phyloP scores from a whole-genome alignment of 2,113 vertebrate species.

The Hirundichthys speculiger region DNA sequence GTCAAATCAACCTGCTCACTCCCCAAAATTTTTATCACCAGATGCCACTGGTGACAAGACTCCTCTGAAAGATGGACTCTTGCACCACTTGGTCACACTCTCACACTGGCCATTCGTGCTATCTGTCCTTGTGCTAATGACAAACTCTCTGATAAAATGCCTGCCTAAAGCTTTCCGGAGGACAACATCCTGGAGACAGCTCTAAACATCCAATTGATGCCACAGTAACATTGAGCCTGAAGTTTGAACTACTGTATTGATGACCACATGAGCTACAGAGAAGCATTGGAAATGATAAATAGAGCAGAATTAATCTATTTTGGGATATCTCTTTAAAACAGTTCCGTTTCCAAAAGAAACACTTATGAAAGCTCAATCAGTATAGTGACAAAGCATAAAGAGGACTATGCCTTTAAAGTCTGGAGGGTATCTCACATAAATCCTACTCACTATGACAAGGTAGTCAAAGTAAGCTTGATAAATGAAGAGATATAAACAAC shows the following conservation, averaged over 20 bases:
- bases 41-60: too few relatives aligned
- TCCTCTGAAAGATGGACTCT: too few relatives aligned
- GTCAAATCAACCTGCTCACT: too few relatives aligned
- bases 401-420: slow-evolving; percentile 30
- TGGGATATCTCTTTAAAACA: slow-evolving; percentile 36
- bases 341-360: slow-evolving; percentile 39
- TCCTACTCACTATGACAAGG: slow-evolving; percentile 25
- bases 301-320: slow-evolving; percentile 22
- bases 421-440: slow-evolving; percentile 37
- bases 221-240: slow-evolving; percentile 38
- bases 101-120: neutral
- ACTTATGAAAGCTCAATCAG: slow-evolving; percentile 50
- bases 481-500: slow-evolving; percentile 51
- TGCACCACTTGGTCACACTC: too few relatives aligned
- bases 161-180: slow-evolving; percentile 32
- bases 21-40: too few relatives aligned
- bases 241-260: slow-evolving; percentile 7
- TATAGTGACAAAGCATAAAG: slow-evolving; percentile 39
- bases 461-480: slow-evolving; percentile 45
- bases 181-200: slow-evolving; percentile 42
- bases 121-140: slow-evolving; percentile 25
- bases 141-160: slow-evolving; percentile 25
- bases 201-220: slow-evolving; percentile 45
- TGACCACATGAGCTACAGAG: slow-evolving; percentile 26
- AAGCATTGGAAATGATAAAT: slow-evolving; percentile 26